Evolutionary conservation across 2,888 invertebrate species (phyloP).

Genomic region (Heliconius sara): DNA sequence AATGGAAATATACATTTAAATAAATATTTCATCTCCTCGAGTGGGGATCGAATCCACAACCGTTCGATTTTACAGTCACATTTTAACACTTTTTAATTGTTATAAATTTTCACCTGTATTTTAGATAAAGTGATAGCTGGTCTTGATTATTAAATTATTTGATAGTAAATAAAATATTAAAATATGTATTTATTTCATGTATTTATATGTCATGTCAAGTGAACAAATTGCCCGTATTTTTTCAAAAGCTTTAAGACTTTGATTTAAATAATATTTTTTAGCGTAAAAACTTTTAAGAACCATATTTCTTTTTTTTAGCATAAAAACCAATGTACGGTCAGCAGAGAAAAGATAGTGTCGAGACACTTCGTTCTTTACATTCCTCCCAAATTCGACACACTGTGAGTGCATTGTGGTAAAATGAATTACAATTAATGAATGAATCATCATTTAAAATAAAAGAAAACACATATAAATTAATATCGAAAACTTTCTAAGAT

Average conservation of each 20-base stretch:
- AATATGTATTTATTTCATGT: neutral
- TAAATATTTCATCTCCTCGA: no score
- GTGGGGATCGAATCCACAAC: no score
- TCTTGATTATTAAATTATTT: neutral
- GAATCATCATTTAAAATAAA: neutral
- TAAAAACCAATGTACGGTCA: no score
- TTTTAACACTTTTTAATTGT: no score
- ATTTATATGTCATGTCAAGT: constrained; percentile 2
- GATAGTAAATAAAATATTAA: neutral
- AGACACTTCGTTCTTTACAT: no score
- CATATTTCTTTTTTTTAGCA: no score
- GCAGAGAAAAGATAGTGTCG: no score
- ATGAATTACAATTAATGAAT: neutral
- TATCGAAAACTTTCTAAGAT: constrained; percentile 5
- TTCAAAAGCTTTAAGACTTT: neutral
- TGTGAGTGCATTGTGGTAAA: neutral
- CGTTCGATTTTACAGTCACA: no score
- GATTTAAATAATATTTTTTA: neutral
- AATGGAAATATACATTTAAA: no score
- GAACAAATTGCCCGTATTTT: neutral
- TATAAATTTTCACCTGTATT: neutral
- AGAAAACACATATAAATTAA: constrained; percentile 2
- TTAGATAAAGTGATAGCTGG: neutral
- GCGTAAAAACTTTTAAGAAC: no score
- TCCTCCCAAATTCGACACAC: neutral